phyloP scores from a whole-genome alignment of 2,888 invertebrate genomes.

The Blera fallax region DNA sequence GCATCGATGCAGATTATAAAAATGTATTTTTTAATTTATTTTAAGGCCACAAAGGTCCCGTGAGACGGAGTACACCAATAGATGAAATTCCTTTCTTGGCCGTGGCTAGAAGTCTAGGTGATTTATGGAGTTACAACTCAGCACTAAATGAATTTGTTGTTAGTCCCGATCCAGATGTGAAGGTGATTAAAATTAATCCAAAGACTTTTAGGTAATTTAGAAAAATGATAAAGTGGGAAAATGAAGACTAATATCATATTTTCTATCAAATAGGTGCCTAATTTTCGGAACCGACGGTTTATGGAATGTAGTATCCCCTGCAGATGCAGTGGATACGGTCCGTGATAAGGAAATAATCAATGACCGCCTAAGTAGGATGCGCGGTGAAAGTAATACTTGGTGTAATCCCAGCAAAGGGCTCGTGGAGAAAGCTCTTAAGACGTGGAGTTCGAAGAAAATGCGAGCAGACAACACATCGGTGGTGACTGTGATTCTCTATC shows the following conservation, averaged over 20 bases:
- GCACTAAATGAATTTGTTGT: constrained; percentile 95
- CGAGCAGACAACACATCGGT: constrained; percentile 98
- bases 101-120: constrained; percentile 97
- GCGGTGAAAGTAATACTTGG: constrained; percentile 83
- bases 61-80: constrained; percentile 93
- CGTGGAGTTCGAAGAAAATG: constrained; percentile 92
- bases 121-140: constrained; percentile 98
- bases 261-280: constrained; percentile 86
- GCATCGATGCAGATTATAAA: background rate
- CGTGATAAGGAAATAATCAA: constrained; percentile 91
- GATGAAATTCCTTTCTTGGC: constrained; percentile 98
- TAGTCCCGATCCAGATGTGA: constrained; percentile 98
- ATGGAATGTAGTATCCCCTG: constrained; percentile 96
- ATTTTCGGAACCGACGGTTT: constrained; percentile 98
- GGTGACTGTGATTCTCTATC: constrained; percentile 93
- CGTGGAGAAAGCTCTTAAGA: constrained; percentile 90
- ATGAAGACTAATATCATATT: background rate
- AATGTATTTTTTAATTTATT: background rate
- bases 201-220: constrained; percentile 84
- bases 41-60: constrained; percentile 87
- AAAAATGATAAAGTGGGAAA: background rate
- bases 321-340: constrained; percentile 92
- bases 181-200: constrained; percentile 91
- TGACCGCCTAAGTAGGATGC: constrained; percentile 83
- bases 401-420: constrained; percentile 95